phyloP scores from a whole-genome alignment of 2,113 vertebrate genomes.

The Cyrtonyx montezumae region DNA sequence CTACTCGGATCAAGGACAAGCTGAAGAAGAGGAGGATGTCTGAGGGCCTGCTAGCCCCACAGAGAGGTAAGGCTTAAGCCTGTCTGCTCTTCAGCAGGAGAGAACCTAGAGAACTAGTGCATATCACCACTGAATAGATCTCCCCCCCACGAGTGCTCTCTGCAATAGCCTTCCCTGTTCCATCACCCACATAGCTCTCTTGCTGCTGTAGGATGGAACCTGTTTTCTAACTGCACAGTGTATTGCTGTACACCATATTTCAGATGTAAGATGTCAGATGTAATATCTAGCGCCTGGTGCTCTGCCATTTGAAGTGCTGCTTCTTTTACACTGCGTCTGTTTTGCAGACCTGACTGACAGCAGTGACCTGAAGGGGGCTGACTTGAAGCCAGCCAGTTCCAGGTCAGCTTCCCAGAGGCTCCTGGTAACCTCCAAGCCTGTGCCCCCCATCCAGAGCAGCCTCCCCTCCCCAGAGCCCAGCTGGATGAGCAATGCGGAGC shows the following conservation, averaged over 20 bases:
- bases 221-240: not conserved
- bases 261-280: not conserved
- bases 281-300: not conserved
- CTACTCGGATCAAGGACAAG: slow-evolving; percentile 66
- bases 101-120: not conserved
- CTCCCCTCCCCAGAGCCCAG: not conserved
- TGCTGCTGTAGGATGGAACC: not conserved
- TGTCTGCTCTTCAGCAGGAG: rapidly evolving
- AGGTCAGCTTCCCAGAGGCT: slow-evolving; percentile 42
- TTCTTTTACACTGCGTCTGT: not conserved
- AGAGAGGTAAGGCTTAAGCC: slow-evolving; percentile 14
- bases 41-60: not conserved
- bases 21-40: slow-evolving; percentile 68
- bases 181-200: not conserved
- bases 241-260: not conserved
- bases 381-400: slow-evolving; percentile 26
- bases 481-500: not conserved
- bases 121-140: not conserved
- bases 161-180: not conserved
- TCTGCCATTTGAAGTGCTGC: not conserved
- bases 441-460: slow-evolving; percentile 63
- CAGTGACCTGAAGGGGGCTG: not conserved
- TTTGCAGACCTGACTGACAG: not conserved
- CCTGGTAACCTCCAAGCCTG: not conserved
- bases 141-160: not conserved